Evolutionary conservation across 1,140 invertebrate genomes (phyloP).

Genomic region (Cherax quadricarinatus): DNA sequence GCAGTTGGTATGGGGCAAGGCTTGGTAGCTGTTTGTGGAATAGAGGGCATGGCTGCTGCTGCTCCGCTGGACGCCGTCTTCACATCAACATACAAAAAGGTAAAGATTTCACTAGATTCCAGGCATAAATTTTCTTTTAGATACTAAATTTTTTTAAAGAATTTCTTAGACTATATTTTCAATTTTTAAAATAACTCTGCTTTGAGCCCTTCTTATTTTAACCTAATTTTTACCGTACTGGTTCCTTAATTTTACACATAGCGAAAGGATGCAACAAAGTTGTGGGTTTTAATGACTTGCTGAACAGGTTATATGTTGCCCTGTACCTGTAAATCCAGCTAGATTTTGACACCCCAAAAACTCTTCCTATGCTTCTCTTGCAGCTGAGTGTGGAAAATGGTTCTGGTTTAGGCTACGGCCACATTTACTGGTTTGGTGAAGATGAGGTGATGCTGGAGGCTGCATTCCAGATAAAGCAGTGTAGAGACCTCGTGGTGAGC

Average conservation of each 20-base stretch:
- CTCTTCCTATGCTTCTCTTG: neutral
- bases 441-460: neutral
- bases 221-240: no score
- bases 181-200: no score
- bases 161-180: no score
- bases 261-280: no score
- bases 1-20: neutral
- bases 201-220: no score
- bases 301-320: no score
- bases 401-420: neutral
- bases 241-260: no score
- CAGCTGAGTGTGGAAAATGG: neutral
- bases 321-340: no score
- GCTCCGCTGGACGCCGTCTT: neutral
- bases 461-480: neutral
- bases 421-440: neutral
- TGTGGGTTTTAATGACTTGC: no score
- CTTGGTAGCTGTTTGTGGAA: neutral
- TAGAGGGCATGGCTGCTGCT: neutral
- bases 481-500: neutral
- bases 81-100: neutral
- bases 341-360: no score
- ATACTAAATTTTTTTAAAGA: no score
- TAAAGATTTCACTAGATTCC: neutral
- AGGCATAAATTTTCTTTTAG: no score